Evolutionary conservation across 2,888 invertebrate species (phyloP).

Genomic region (Chrysotoxum bicinctum): DNA sequence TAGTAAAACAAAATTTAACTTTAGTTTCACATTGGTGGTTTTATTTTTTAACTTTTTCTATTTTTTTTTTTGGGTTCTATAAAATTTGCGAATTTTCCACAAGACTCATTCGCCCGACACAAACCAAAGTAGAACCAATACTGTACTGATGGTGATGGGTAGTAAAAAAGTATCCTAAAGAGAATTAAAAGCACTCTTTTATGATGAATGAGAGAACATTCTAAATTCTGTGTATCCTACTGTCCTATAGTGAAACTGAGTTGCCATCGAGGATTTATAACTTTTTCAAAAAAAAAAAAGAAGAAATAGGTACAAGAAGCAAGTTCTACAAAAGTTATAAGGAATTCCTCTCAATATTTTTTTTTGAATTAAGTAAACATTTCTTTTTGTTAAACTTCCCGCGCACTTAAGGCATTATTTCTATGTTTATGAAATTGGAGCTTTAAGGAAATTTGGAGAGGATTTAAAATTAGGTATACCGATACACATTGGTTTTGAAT

Average conservation of each 20-base stretch:
- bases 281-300: background rate
- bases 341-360: too few relatives aligned
- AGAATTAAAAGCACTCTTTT: slow-evolving; percentile 43
- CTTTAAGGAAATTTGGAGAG: too few relatives aligned
- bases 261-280: background rate
- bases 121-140: slow-evolving; percentile 62
- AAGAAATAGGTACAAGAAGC: too few relatives aligned
- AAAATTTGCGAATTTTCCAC: slow-evolving; percentile 29
- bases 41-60: background rate
- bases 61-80: slow-evolving; percentile 5
- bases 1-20: background rate
- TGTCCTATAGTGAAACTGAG: background rate
- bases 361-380: too few relatives aligned
- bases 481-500: too few relatives aligned
- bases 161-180: slow-evolving; percentile 54
- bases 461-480: too few relatives aligned
- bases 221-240: slow-evolving; percentile 23
- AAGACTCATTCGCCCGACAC: slow-evolving; percentile 46
- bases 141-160: too few relatives aligned
- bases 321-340: too few relatives aligned
- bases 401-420: too few relatives aligned
- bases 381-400: too few relatives aligned
- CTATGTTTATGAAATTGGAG: too few relatives aligned
- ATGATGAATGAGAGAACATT: slow-evolving; percentile 21
- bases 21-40: slow-evolving; percentile 18